Evolutionary conservation across 2,113 vertebrate genomes (phyloP), one percentile per base, ranked within the genome.

Genomic region (Lepus americanus): DNA sequence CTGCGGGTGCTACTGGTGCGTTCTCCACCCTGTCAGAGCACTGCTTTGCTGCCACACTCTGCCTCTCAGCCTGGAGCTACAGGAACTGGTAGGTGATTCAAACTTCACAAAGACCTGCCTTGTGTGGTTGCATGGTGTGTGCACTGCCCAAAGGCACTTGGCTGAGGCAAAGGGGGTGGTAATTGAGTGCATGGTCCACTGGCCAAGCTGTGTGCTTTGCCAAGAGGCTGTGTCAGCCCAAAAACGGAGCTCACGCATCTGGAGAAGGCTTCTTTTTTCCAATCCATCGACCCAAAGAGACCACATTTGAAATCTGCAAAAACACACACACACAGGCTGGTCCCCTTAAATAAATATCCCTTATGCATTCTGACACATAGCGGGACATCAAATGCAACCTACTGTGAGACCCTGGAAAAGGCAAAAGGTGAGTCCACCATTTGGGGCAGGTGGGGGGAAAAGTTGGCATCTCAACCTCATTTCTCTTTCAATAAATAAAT

Each of bases 401-500:
- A 31, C 17, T 64, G 31, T 2, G 12, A 74, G 64, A 82, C 31
- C 49, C 59, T 9, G 0, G 64, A 74, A 66, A 72, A 39, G 23
- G 44, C 33, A 49, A 49, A 7, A 53, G 51, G 33, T 13, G 4
- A 44, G 25, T 17, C 20, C 9, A 17, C 29, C 1, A 0, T 25
- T 63, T 1, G 0, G 14, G 9, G 1, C 19, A 1, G 5, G 5
- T 3, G 0, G 5, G 9, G 4, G 1, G 0, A 33, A 23, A 23
- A 25, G 55, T 13, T 70, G 31, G 17, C 61, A 82, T 25, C 66
- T 74, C 6, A 17, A 1, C 10, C 25, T 39, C 33, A n/a, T 16
- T 63, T 36, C 33, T 33, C 23, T 59, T 59, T 59, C 17, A 7
- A 7, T 44, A 59, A 59, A 20, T 14, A 59, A 14, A 59, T 14